These are phyloP conservation scores for Narcine bancroftii DNA, from an alignment of 2,113 vertebrate species.

Conservation along the genomic window DNA sequence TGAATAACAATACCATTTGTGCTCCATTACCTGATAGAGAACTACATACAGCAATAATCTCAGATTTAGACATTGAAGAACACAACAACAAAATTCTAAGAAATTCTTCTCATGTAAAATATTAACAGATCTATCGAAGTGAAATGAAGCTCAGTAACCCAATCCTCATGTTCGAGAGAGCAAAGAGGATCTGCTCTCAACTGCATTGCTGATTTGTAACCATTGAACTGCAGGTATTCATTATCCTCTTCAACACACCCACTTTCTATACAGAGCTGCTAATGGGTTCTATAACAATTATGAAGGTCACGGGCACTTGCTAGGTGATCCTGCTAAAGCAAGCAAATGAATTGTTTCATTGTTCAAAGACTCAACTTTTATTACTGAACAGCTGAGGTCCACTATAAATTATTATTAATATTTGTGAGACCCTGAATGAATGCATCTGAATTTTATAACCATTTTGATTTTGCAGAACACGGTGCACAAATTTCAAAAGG, in stretches of 20 bases:
- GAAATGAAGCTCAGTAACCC: slow-evolving; percentile 16
- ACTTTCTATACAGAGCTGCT: neutral
- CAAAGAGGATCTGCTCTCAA: slow-evolving; percentile 11
- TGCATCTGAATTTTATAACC: slow-evolving; percentile 3
- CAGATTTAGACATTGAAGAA: slow-evolving; percentile 2
- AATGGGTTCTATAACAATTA: slow-evolving; percentile 26
- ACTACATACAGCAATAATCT: neutral
- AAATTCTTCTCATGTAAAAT: neutral
- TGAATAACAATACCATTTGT: neutral
- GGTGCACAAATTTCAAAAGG: neutral
- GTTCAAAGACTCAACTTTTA: neutral
- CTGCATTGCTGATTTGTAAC: slow-evolving; percentile 1
- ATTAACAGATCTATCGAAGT: slow-evolving; percentile 14
- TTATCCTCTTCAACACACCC: slow-evolving; percentile 2
- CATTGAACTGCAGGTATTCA: slow-evolving; percentile 21
- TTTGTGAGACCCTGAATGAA: neutral
- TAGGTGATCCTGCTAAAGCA: neutral
- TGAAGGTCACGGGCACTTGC: slow-evolving; percentile 13
- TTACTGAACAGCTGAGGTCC: slow-evolving; percentile 21
- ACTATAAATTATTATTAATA: neutral
- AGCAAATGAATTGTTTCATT: slow-evolving; percentile 33
- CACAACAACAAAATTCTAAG: neutral
- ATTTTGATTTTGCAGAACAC: neutral
- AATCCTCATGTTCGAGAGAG: slow-evolving; percentile 17
- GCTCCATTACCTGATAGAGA: neutral